Evolutionary conservation across 2,113 vertebrate genomes (phyloP).

Genomic region (Oplegnathus fasciatus): DNA sequence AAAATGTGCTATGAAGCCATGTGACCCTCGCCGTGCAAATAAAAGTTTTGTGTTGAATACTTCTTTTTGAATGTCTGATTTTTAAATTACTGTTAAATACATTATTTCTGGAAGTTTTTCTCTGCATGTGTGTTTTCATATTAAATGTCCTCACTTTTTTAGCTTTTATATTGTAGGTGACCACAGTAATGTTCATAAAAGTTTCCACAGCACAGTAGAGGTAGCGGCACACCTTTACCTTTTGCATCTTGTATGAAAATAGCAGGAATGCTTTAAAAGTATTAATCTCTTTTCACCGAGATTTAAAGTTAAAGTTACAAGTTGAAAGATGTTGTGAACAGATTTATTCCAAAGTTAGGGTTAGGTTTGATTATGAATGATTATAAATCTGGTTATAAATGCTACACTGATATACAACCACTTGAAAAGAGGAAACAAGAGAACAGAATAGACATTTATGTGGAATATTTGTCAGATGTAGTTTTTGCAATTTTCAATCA

Average conservation of each 20-base stretch:
- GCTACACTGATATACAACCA: background rate
- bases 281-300: too few species aligned
- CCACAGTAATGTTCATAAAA: background rate
- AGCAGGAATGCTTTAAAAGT: background rate
- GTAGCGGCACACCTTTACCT: too few species aligned
- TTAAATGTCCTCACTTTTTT: background rate
- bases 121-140: background rate
- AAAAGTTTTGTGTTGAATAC: constrained; percentile 63
- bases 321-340: background rate
- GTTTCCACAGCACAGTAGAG: background rate
- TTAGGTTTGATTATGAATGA: too few species aligned
- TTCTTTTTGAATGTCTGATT: background rate
- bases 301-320: background rate
- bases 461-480: background rate
- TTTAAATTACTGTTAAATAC: background rate
- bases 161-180: background rate
- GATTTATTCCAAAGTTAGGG: background rate
- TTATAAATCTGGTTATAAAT: background rate
- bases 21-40: constrained; percentile 51
- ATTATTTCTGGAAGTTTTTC: background rate
- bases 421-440: background rate
- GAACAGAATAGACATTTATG: background rate
- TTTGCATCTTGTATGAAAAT: background rate
- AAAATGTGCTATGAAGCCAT: constrained; percentile 34
- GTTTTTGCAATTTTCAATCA: background rate